These are phyloP conservation scores for Oreochromis niloticus DNA, from an alignment of 2,113 vertebrate genomes.

Conservation along the genomic window DNA sequence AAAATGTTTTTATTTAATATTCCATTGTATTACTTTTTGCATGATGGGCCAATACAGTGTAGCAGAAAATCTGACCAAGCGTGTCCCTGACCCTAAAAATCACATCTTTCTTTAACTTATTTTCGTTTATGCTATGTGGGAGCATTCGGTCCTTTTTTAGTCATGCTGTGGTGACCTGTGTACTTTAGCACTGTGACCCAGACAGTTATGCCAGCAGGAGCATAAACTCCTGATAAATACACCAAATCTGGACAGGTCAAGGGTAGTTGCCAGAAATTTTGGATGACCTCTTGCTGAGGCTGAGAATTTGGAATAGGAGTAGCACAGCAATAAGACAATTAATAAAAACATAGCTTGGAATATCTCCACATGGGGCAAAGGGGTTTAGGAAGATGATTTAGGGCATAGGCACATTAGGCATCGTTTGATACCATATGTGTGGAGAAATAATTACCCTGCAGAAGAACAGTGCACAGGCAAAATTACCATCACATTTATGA, in stretches of 20 bases:
- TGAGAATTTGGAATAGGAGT: background rate
- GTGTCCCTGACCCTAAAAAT: background rate
- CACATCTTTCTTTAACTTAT: rapidly evolving
- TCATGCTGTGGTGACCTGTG: background rate
- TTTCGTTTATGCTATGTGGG: rapidly evolving
- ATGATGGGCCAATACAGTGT: background rate
- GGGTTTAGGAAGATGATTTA: background rate
- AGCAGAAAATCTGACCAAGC: background rate
- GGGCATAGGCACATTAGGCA: background rate
- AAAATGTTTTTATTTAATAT: background rate
- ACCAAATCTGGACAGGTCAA: background rate
- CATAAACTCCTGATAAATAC: background rate
- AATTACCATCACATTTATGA: background rate
- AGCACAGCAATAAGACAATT: background rate
- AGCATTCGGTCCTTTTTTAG: background rate
- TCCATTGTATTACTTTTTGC: background rate
- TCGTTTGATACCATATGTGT: background rate
- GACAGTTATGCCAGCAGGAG: background rate
- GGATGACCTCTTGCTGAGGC: background rate
- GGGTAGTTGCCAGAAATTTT: background rate
- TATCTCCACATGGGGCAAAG: background rate
- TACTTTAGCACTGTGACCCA: background rate
- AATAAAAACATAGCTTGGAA: rapidly evolving
- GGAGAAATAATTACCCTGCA: background rate
- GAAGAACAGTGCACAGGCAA: background rate